These are phyloP conservation scores for Diploptera punctata DNA, from an alignment of 2,888 invertebrate genomes.

Conservation along the genomic window DNA sequence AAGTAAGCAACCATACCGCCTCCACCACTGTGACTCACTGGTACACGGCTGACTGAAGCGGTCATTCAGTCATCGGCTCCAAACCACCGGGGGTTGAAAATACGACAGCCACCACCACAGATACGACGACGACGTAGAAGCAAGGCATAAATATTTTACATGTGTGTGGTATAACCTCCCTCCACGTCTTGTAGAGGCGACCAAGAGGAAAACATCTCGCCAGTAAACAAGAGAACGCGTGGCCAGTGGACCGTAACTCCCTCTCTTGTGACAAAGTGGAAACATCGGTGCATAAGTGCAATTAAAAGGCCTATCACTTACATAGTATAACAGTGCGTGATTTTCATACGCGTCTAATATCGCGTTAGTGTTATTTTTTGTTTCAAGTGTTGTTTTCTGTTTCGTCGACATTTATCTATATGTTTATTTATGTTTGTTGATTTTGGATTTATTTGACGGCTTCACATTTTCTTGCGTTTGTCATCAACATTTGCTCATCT, in stretches of 20 bases:
- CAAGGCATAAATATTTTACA: constrained; percentile 31
- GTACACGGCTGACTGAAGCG: constrained; percentile 35
- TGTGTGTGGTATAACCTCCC: constrained; percentile 25
- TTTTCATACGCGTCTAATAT: background rate
- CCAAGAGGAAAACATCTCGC: constrained; percentile 14
- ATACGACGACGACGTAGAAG: background rate
- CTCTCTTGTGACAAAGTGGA: background rate
- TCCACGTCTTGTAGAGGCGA: constrained; percentile 16
- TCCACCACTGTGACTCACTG: constrained; percentile 15
- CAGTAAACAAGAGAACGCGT: constrained; percentile 14
- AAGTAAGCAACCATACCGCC: constrained; percentile 18
- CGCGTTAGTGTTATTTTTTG: constrained; percentile 12
- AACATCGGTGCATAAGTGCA: background rate
- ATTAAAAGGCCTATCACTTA: background rate
- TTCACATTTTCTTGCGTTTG: background rate
- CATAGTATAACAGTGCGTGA: background rate
- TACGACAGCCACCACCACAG: background rate
- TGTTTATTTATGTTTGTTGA: background rate
- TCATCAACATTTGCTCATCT: background rate
- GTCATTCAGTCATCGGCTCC: constrained; percentile 33
- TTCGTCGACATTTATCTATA: background rate
- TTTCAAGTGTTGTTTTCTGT: background rate
- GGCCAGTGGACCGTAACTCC: background rate
- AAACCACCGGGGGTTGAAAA: constrained; percentile 24
- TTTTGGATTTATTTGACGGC: background rate